A percentile compares a stretch with the other conserved stretches of the same genome.
phyloP scores from a whole-genome alignment of 2,888 invertebrate species.

The Dione juno region DNA sequence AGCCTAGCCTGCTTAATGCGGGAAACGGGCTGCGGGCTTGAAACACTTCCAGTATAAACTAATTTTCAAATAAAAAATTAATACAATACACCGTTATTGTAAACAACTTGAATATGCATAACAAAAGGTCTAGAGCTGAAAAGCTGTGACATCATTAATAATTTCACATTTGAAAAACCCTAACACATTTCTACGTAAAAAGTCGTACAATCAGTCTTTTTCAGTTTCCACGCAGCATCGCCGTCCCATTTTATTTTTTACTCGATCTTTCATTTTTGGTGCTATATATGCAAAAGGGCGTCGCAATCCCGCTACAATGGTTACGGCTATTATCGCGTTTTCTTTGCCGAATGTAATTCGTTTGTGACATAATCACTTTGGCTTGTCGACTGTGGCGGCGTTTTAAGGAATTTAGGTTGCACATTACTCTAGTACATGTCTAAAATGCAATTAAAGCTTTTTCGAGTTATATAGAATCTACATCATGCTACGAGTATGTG shows the following conservation, averaged over 20 bases:
- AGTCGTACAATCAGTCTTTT: slow-evolving; percentile 16
- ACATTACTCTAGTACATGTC: neutral
- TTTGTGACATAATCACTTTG: slow-evolving; percentile 46
- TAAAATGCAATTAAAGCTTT: neutral
- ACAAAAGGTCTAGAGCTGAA: neutral
- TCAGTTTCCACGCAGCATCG: neutral
- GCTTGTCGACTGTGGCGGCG: slow-evolving; percentile 33
- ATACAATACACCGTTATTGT: neutral
- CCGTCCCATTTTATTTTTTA: slow-evolving; percentile 54
- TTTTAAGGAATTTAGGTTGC: slow-evolving; percentile 36
- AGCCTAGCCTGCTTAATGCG: too few relatives aligned
- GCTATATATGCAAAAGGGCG: slow-evolving; percentile 70
- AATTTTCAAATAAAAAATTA: neutral
- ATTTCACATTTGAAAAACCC: neutral
- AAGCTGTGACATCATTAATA: neutral
- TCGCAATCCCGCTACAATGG: slow-evolving; percentile 58
- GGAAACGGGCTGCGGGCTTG: too few relatives aligned
- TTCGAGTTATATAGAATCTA: neutral
- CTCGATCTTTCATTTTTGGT: slow-evolving; percentile 67
- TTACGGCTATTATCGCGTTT: slow-evolving; percentile 57
- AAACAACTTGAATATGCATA: neutral
- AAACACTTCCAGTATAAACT: too few relatives aligned
- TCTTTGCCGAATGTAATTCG: slow-evolving; percentile 58
- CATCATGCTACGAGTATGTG: too few relatives aligned
- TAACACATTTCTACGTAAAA: slow-evolving; percentile 20